A percentile compares a stretch with the other conserved stretches of the same genome.
Conservation (phyloP, 1,140 invertebrate species). For the Paraescarpia echinospica region DNA sequence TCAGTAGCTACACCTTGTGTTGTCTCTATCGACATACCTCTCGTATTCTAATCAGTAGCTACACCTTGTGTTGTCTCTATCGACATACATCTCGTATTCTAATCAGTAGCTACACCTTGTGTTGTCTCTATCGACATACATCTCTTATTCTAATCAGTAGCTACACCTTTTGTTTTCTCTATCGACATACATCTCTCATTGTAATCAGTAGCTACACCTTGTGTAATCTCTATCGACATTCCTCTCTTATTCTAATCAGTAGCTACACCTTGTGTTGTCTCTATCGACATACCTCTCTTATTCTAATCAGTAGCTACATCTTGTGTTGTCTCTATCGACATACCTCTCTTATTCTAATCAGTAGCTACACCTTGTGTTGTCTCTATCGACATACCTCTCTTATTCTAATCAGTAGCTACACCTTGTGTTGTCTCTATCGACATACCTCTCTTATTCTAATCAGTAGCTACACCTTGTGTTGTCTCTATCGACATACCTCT, state of each 20-base stretch:
- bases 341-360: not conserved
- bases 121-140: not conserved
- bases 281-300: not conserved
- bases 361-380: not conserved
- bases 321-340: not conserved
- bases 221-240: not conserved
- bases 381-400: not conserved
- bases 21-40: not conserved
- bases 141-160: not conserved
- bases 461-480: not conserved
- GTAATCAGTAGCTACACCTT: not conserved
- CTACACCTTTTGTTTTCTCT: not conserved
- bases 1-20: not conserved
- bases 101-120: not conserved
- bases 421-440: not conserved
- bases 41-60: not conserved
- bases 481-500: not conserved
- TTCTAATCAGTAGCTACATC: not conserved
- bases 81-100: not conserved
- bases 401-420: not conserved
- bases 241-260: not conserved
- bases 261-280: not conserved
- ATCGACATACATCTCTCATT: not conserved
- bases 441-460: not conserved
- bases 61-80: not conserved